Evolutionary conservation across 2,888 invertebrate genomes (phyloP).

Genomic region (Eupithecia centaureata): DNA sequence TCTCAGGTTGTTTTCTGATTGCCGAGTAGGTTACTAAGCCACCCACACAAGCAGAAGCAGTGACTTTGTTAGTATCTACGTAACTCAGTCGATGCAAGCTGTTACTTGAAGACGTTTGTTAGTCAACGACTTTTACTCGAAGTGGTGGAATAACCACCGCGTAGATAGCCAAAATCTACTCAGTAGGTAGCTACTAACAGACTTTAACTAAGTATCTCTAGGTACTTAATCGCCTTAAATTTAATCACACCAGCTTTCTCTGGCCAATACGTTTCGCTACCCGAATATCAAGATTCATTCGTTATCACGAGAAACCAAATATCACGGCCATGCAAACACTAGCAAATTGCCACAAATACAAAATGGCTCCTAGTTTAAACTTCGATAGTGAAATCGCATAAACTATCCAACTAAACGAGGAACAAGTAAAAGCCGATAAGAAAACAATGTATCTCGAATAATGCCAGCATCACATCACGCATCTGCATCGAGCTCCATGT

Average conservation of each 20-base stretch:
- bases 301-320: not conserved
- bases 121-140: too few species aligned
- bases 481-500: slow-evolving; percentile 61
- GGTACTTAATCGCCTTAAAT: not conserved
- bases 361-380: slow-evolving; percentile 24
- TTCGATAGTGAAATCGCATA: slow-evolving; percentile 43
- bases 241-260: not conserved
- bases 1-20: not conserved
- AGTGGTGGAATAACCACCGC: too few species aligned
- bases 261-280: not conserved
- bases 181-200: too few species aligned
- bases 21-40: too few species aligned
- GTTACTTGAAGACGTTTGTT: too few species aligned
- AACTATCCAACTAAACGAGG: slow-evolving; percentile 49
- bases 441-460: slow-evolving; percentile 67
- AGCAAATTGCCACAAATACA: not conserved
- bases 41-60: too few species aligned
- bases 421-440: slow-evolving; percentile 48
- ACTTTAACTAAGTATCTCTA: not conserved
- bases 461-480: slow-evolving; percentile 60
- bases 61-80: too few species aligned
- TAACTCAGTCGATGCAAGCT: too few species aligned
- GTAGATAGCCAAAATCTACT: too few species aligned
- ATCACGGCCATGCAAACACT: not conserved
- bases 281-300: not conserved